Percentiles rank a stretch among this genome's conserved stretches.
Evolutionary conservation across 1,140 invertebrate species (phyloP).

Genomic region (Achroia grisella): DNA sequence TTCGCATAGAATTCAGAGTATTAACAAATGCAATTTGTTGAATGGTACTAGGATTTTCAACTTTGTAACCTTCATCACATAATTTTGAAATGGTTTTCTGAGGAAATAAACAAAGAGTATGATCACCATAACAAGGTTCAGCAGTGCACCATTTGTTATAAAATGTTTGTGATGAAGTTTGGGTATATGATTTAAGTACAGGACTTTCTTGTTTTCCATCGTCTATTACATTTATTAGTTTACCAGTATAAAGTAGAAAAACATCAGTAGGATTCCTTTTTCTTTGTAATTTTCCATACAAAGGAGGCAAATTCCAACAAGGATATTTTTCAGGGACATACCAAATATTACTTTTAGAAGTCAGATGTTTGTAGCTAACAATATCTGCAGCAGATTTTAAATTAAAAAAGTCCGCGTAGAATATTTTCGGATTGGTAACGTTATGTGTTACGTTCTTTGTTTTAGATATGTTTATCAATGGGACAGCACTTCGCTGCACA

Average conservation of each 20-base stretch:
- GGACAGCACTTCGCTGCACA: too few species aligned
- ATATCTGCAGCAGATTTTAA: constrained; percentile 29
- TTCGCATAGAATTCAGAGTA: constrained; percentile 58
- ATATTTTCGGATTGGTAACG: not conserved
- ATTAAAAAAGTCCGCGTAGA: constrained; percentile 35
- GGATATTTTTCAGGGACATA: constrained; percentile 46
- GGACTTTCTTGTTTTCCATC: constrained; percentile 6
- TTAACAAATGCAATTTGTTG: constrained; percentile 41
- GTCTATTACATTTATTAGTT: constrained; percentile 37
- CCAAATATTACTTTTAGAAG: constrained; percentile 29
- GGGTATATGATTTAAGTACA: constrained; percentile 3
- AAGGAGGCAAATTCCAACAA: constrained; percentile 49
- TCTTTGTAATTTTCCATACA: constrained; percentile 38
- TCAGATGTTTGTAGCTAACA: not conserved
- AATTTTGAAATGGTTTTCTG: constrained; percentile 25
- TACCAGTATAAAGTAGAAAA: constrained; percentile 33
- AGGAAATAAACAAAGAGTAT: constrained; percentile 52
- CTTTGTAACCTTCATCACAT: constrained; percentile 34
- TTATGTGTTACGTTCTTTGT: not conserved
- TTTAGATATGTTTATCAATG: too few species aligned
- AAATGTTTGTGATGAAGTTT: constrained; percentile 10
- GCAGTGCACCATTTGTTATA: constrained; percentile 51
- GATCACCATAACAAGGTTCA: constrained; percentile 55
- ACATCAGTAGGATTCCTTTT: constrained; percentile 27
- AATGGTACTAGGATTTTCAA: constrained; percentile 26